Base-by-base conservation (phyloP, 1,140 invertebrate species). In the Cydia amplana region DNA sequence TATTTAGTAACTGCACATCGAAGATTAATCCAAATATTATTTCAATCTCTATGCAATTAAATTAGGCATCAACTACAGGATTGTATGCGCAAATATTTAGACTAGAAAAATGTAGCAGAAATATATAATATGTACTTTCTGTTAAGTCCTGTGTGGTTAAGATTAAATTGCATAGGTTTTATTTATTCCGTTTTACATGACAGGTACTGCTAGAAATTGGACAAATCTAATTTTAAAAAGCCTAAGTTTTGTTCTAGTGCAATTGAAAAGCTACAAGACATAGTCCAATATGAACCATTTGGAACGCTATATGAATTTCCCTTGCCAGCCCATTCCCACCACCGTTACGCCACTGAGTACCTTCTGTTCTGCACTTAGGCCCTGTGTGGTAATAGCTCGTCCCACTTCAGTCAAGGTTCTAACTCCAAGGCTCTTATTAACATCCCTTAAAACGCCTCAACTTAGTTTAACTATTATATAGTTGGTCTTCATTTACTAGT, bases 321-420 rank as follows among this genome's bases (percentile, higher is more conserved):
- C 36, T 63, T 28, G 25, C n/a, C 23, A 74, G 25, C 25, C 60
- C 64, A 77, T 77, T 76, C 77, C 75, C 51, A 76, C 72, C 80
- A 79, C 75, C 75, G 77, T 87, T 89, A 83, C 85, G 77, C 75
- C 82, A 88, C 77, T 73, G 79, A 79, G 76, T 82, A 81, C 83
- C 87, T 87, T 84, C 84, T 85, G 80, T 86, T 85, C 82, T 86
- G 79, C 82, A 87, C 79, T 85, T 87, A 87, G 80, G 84, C 82
- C 81, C 83, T 84, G 80, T 87, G 86, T 89, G 87, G 86, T 89
- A 87, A 89, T 77, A 79, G 74, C 79, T 85, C 86, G 86, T 86
- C 87, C 86, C 76, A 88, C 83, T 89, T 89, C 86, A 89, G 82
- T 83, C 87, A 89, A 89, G 87, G 87, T 83, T 89, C 84, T 87